These are phyloP conservation scores for Hypotaenidia okinawae DNA, from an alignment of 2,797 vertebrate species.

Conservation along the genomic window DNA sequence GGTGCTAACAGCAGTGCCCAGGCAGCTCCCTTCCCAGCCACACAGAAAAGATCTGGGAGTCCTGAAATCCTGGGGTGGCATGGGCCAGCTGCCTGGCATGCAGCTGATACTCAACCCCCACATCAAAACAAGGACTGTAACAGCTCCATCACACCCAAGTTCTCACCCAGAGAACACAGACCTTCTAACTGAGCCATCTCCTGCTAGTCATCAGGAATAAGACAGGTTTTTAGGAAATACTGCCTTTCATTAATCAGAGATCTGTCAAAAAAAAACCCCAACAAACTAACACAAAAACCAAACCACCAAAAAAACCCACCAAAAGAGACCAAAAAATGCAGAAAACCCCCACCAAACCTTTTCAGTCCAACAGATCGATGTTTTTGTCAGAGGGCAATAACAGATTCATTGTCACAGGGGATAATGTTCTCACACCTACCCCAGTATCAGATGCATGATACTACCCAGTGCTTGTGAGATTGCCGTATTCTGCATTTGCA, in stretches of 20 bases:
- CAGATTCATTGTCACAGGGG: neutral
- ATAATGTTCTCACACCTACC: neutral
- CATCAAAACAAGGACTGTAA: neutral
- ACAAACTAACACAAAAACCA: neutral
- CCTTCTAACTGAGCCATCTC: neutral
- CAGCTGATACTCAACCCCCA: neutral
- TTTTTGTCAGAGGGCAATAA: neutral
- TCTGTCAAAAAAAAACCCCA: neutral
- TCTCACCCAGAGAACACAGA: neutral
- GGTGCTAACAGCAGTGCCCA: neutral
- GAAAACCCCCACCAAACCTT: accelerated
- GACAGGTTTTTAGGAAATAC: neutral
- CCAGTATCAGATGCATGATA: neutral
- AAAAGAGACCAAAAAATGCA: neutral
- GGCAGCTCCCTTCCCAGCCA: neutral
- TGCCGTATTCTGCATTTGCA: neutral
- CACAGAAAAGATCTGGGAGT: neutral
- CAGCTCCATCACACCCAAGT: neutral
- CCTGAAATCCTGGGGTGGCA: neutral
- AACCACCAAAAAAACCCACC: neutral
- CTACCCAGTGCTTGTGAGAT: neutral
- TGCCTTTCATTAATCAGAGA: neutral
- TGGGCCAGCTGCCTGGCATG: neutral
- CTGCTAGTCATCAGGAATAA: neutral
- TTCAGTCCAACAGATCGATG: neutral